phyloP scores from a whole-genome alignment of 2,888 invertebrate species.

The Acanthosoma haemorrhoidale region DNA sequence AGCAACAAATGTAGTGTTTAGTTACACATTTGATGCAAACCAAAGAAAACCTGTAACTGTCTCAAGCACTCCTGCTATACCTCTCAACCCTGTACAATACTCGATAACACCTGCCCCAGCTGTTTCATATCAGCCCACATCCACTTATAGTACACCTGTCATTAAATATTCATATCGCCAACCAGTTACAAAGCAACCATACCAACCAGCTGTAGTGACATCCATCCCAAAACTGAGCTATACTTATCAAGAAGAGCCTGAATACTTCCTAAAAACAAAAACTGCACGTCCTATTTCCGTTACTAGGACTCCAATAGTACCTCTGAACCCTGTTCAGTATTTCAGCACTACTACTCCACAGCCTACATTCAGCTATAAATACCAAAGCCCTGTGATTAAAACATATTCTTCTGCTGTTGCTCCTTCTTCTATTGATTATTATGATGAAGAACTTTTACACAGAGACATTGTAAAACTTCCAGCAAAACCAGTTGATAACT shows the following conservation, averaged over 20 bases:
- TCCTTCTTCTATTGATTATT: constrained; percentile 18
- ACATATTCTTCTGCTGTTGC: constrained; percentile 1
- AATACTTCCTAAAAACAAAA: constrained; percentile 22
- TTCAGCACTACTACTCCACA: constrained; percentile 6
- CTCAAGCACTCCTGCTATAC: constrained; percentile 37
- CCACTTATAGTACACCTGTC: constrained; percentile 10
- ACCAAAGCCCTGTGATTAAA: constrained; percentile 20
- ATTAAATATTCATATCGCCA: constrained; percentile 17
- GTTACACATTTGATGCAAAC: constrained; percentile 18
- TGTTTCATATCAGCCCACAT: neutral
- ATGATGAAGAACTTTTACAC: neutral
- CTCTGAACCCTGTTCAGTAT: constrained; percentile 37
- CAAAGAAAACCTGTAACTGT: constrained; percentile 31
- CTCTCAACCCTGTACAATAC: constrained; percentile 39
- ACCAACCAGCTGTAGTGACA: constrained; percentile 18
- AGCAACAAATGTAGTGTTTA: constrained; percentile 5
- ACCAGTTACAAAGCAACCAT: neutral
- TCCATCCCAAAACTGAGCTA: neutral
- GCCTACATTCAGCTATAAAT: constrained; percentile 9
- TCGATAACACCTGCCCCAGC: neutral
- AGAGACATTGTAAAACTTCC: neutral
- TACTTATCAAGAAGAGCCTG: constrained; percentile 4
- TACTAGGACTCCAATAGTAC: constrained; percentile 34
- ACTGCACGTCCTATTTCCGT: constrained; percentile 32
- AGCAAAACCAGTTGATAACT: neutral